Evolutionary conservation across 1,140 invertebrate genomes (phyloP).

Genomic region (Periplaneta americana): DNA sequence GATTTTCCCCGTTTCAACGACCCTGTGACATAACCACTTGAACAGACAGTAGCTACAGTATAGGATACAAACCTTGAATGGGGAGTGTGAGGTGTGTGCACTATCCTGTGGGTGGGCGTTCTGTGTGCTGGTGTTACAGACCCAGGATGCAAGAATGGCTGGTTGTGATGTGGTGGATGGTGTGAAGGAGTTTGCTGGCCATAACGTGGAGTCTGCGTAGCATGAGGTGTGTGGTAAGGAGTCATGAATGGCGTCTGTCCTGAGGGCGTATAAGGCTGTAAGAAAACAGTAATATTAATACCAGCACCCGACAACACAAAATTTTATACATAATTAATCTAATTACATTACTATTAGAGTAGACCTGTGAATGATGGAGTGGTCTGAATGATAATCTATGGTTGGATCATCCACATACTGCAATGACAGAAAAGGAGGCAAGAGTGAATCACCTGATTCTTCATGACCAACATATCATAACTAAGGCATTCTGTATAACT

Average conservation of each 20-base stretch:
- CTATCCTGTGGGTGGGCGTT: slow-evolving; percentile 37
- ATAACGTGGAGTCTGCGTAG: slow-evolving; percentile 54
- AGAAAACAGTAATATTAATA: slow-evolving; percentile 11
- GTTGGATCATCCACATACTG: no score
- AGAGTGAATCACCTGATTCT: no score
- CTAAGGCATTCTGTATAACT: neutral
- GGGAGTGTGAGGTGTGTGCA: neutral
- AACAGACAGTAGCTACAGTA: no score
- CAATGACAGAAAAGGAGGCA: no score
- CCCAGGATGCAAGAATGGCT: slow-evolving; percentile 50
- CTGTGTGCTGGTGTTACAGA: slow-evolving; percentile 43
- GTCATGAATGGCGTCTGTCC: slow-evolving; percentile 89
- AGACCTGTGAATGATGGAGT: no score
- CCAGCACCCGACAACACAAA: no score
- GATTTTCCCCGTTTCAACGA: no score
- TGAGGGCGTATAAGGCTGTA: slow-evolving; percentile 75
- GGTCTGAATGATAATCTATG: no score
- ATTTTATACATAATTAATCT: no score
- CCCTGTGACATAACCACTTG: no score
- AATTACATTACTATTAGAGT: no score
- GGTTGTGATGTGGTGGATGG: neutral
- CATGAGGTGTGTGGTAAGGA: slow-evolving; percentile 70
- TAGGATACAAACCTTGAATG: neutral
- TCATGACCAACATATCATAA: neutral
- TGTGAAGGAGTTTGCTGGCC: slow-evolving; percentile 38